phyloP scores from a whole-genome alignment of 2,113 vertebrate genomes.

The Buteo buteo region DNA sequence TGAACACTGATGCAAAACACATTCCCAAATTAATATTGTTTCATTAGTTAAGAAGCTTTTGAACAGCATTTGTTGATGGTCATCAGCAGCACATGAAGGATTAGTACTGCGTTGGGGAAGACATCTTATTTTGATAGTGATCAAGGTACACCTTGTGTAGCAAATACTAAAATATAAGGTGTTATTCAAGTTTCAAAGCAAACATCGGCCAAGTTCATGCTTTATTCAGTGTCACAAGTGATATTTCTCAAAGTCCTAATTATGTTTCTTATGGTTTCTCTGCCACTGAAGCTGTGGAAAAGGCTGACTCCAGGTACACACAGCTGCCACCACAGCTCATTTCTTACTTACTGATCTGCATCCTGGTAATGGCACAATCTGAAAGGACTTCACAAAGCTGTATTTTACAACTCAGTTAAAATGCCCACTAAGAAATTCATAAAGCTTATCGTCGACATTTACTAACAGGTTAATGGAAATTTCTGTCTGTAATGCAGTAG shows the following conservation, averaged over 20 bases:
- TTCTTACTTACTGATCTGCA: not conserved
- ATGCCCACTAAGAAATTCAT: not conserved
- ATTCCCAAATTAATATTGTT: not conserved
- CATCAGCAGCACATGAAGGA: not conserved
- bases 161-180: not conserved
- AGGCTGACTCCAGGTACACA: not conserved
- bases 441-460: not conserved
- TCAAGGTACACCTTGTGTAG: not conserved
- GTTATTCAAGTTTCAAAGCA: not conserved
- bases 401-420: not conserved
- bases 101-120: rapidly evolving
- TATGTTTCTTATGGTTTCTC: not conserved
- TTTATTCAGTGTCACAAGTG: not conserved
- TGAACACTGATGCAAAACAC: not conserved
- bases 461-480: not conserved
- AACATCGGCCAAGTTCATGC: not conserved
- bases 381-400: not conserved
- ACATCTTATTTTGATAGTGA: not conserved
- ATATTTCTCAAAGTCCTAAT: not conserved
- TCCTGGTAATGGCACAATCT: not conserved
- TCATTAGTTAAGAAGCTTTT: not conserved
- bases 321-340: not conserved
- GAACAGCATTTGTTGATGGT: not conserved
- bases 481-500: not conserved
- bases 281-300: not conserved